Base-by-base conservation (phyloP, 2,888 invertebrate species). In the Chrysina gloriosa region DNA sequence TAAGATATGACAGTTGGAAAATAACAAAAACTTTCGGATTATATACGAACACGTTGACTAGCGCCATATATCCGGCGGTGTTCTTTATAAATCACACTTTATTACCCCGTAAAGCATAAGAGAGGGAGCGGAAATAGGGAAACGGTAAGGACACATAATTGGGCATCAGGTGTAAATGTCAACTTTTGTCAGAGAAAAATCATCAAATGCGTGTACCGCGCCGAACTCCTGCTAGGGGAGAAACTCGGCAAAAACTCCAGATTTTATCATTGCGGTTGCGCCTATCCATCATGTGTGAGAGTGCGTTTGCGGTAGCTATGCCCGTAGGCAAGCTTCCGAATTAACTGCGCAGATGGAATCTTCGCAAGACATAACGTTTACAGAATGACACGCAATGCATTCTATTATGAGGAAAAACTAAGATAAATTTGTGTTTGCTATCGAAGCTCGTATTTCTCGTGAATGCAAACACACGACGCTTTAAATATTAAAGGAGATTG, bases 141-240 rank as follows among this genome's bases (percentile, higher is more conserved):
- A 50, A 31, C 47, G 42, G 25, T 65, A 68, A 69, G 63, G 68
- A 70, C 64, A 56, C 63, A 54, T 71, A 70, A 65, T 69, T 61
- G 65, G 70, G 74, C 70, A 75, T 74, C 77, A 77, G 77, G 77
- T 77, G 77, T 69, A 68, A 72, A 73, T 74, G 76, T 75, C 76
- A 76, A 74, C 73, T 73, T 76, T 72, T 73, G 74, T 74, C 70
- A 72, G 70, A 74, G 71, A 75, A 71, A 75, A 75, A 76, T 75
- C 73, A 73, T 74, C 73, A 68, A 64, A 70, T 58, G 65, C 42
- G 42, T 39, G 42, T 69, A 69, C 70, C 70, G 54, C 34, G 65
- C n/a, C 29, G 56, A 11, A 39, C 39, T 39, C 3, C 16, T 6
- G 5, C 31, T 25, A 19, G 63, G 67, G 48, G 67, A 67, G 50